Percentiles rank a stretch among this genome's conserved stretches.
Conservation (phyloP, 2,113 vertebrate genomes). For the Myrmecophaga tridactyla region DNA sequence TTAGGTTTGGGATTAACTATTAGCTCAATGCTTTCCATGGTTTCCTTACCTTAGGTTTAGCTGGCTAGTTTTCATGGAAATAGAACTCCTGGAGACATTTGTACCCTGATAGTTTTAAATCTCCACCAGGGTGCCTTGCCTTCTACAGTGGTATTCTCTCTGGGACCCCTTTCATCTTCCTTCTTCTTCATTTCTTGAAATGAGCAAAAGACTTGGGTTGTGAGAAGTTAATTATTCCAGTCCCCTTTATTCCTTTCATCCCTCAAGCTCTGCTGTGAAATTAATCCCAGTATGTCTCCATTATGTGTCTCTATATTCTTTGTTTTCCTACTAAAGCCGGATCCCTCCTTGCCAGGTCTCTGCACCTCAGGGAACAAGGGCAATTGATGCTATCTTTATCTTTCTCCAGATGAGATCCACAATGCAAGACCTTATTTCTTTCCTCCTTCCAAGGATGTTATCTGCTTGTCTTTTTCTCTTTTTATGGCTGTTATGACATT, state of each 20-base stretch:
- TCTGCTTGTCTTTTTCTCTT: background rate
- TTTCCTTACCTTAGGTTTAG: background rate
- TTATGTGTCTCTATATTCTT: background rate
- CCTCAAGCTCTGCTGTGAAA: background rate
- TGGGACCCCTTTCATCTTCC: background rate
- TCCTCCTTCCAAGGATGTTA: background rate
- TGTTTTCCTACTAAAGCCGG: background rate
- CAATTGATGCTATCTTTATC: slow-evolving; percentile 54
- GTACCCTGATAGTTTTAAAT: background rate
- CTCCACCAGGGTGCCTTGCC: background rate
- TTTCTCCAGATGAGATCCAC: background rate
- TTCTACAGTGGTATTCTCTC: background rate
- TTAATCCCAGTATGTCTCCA: background rate
- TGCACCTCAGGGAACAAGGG: slow-evolving; percentile 10
- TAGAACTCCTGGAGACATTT: background rate
- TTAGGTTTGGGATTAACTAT: background rate
- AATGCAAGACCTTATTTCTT: slow-evolving; percentile 56
- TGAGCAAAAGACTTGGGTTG: background rate
- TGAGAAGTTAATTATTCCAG: background rate
- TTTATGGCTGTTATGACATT: background rate
- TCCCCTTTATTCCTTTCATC: background rate
- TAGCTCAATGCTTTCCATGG: background rate
- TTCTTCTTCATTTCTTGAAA: background rate
- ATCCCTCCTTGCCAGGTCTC: background rate
- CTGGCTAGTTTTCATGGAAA: background rate